Percentiles rank a stretch among this genome's conserved stretches.
Conservation (phyloP, 2,113 vertebrate genomes). For the Odocoileus virginianus region DNA sequence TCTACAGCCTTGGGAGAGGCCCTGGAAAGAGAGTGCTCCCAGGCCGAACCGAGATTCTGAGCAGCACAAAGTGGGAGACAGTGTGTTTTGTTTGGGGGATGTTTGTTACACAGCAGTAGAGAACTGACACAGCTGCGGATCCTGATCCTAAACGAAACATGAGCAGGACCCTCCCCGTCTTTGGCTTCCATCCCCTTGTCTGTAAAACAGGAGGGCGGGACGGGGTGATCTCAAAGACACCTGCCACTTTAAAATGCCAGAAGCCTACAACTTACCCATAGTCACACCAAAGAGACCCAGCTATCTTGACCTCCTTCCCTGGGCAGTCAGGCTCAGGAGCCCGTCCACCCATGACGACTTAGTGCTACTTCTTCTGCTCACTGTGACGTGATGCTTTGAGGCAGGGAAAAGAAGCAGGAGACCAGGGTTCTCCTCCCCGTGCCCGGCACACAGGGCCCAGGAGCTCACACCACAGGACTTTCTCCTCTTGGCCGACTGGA, state of each 20-base stretch:
- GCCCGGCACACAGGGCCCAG: background rate
- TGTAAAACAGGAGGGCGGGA: background rate
- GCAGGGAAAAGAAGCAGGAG: background rate
- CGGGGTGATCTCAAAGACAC: background rate
- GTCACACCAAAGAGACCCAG: background rate
- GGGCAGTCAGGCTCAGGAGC: background rate
- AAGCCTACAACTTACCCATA: background rate
- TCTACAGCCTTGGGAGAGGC: background rate
- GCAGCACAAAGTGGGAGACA: background rate
- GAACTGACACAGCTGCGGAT: background rate
- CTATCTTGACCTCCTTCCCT: background rate
- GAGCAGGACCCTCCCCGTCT: background rate
- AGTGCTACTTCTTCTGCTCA: background rate
- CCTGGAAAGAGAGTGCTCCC: background rate
- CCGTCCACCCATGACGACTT: background rate
- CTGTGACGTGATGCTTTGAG: background rate
- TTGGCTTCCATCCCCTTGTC: background rate
- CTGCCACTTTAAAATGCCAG: background rate
- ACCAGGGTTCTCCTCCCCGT: accelerated
- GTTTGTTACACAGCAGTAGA: background rate
- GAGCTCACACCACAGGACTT: background rate
- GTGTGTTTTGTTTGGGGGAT: background rate
- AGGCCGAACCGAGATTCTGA: background rate
- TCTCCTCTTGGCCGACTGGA: background rate
- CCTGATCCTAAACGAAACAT: background rate